phyloP scores from a whole-genome alignment of 2,888 invertebrate species.

The Leucoptera coffeella region DNA sequence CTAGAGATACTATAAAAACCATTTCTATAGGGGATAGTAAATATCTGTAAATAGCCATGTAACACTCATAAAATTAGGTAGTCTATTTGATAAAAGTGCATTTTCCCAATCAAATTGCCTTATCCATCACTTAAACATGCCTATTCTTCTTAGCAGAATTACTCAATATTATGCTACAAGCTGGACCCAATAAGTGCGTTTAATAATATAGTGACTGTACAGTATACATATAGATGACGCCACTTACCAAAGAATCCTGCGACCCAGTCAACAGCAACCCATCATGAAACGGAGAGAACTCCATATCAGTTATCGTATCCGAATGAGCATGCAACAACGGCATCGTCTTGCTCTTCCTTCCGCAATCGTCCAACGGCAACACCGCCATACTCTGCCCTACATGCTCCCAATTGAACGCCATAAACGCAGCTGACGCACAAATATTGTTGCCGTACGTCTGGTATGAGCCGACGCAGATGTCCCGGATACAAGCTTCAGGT shows the following conservation, averaged over 20 bases:
- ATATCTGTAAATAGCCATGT: too few species aligned
- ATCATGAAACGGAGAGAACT: slow-evolving; percentile 94
- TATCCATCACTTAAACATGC: too few species aligned
- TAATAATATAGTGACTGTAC: too few species aligned
- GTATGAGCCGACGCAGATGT: slow-evolving; percentile 87
- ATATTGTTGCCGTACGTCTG: slow-evolving; percentile 95
- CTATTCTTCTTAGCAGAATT: too few species aligned
- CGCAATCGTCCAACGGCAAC: slow-evolving; percentile 80
- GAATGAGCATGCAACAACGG: slow-evolving; percentile 79
- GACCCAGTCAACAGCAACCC: slow-evolving; percentile 86
- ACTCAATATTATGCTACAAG: too few species aligned
- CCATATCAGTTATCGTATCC: slow-evolving; percentile 91
- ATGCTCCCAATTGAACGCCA: slow-evolving; percentile 94
- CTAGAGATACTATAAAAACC: too few species aligned
- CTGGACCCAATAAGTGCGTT: too few species aligned
- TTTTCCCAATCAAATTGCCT: too few species aligned
- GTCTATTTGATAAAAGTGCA: too few species aligned
- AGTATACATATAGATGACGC: too few species aligned
- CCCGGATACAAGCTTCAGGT: slow-evolving; percentile 84
- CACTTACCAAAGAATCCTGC: slow-evolving; percentile 71
- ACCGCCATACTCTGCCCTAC: slow-evolving; percentile 87
- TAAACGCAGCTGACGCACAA: slow-evolving; percentile 84
- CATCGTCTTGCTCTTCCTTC: slow-evolving; percentile 84
- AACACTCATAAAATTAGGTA: too few species aligned
- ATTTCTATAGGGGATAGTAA: too few species aligned